phyloP scores from a whole-genome alignment of 2,113 vertebrate species.

The Xenopus borealis region DNA sequence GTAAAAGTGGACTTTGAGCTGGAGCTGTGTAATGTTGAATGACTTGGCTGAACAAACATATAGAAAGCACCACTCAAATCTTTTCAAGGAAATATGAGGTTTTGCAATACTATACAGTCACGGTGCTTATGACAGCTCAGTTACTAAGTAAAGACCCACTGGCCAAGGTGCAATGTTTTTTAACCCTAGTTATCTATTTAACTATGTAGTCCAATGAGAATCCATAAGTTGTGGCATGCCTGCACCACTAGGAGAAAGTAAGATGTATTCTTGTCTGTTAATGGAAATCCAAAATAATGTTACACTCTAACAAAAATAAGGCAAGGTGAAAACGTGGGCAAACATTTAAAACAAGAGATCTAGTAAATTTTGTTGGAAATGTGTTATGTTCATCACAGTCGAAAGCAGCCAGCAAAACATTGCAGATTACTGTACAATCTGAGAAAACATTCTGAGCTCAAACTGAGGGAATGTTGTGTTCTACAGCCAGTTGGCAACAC shows the following conservation, averaged over 20 bases:
- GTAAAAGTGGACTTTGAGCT: no score
- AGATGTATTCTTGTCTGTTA: neutral
- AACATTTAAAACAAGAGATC: conserved; percentile 25
- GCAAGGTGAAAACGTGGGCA: conserved; percentile 43
- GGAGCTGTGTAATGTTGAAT: no score
- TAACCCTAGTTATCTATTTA: no score
- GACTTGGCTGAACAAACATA: no score
- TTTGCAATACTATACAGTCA: no score
- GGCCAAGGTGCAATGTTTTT: no score
- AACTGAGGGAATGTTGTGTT: conserved; percentile 41
- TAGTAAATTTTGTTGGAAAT: conserved; percentile 35
- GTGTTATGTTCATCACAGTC: conserved; percentile 41
- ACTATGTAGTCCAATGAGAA: no score
- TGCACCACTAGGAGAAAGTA: neutral
- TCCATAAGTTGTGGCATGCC: neutral
- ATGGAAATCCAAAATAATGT: conserved; percentile 29
- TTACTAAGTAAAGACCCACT: no score
- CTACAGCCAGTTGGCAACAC: conserved; percentile 36
- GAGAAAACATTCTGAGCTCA: conserved; percentile 44
- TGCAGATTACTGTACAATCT: conserved; percentile 33
- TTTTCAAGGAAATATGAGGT: no score
- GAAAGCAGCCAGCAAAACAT: conserved; percentile 20
- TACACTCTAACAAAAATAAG: conserved; percentile 35
- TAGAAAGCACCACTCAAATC: no score
- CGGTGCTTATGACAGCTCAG: no score